phyloP scores from a whole-genome alignment of 2,888 invertebrate genomes.

The Orchesella flavescens region DNA sequence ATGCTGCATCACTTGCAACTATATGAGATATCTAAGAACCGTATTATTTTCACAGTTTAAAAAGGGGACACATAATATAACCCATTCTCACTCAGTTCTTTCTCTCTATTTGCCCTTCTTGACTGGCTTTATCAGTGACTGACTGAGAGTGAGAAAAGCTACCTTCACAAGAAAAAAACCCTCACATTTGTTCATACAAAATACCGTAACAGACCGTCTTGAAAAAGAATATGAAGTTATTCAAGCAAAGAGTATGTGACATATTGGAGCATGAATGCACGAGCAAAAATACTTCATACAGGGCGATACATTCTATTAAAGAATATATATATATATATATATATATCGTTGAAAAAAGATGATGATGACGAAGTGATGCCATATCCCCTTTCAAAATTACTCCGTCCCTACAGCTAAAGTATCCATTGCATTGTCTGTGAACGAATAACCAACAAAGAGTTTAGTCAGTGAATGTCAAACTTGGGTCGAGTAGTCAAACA shows the following conservation, averaged over 20 bases:
- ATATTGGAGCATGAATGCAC: constrained; percentile 45
- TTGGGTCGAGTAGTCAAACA: constrained; percentile 14
- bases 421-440: too few species aligned
- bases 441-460: too few species aligned
- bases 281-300: constrained; percentile 29
- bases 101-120: constrained; percentile 13
- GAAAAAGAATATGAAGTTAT: constrained; percentile 26
- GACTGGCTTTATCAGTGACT: constrained; percentile 42
- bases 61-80: not conserved
- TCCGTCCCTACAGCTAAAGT: too few species aligned
- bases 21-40: not conserved
- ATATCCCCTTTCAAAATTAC: too few species aligned
- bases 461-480: constrained; percentile 18
- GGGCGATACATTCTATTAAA: not conserved
- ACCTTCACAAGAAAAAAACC: not conserved
- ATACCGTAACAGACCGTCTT: constrained; percentile 7
- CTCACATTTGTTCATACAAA: constrained; percentile 18
- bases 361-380: too few species aligned
- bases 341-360: too few species aligned
- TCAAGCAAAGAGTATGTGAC: constrained; percentile 45
- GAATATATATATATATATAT: not conserved
- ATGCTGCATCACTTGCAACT: not conserved
- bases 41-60: constrained; percentile 4
- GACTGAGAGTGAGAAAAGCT: constrained; percentile 2
- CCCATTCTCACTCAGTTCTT: constrained; percentile 1